Evolutionary conservation across 2,888 invertebrate species (phyloP).

Genomic region (Apeira syringaria): DNA sequence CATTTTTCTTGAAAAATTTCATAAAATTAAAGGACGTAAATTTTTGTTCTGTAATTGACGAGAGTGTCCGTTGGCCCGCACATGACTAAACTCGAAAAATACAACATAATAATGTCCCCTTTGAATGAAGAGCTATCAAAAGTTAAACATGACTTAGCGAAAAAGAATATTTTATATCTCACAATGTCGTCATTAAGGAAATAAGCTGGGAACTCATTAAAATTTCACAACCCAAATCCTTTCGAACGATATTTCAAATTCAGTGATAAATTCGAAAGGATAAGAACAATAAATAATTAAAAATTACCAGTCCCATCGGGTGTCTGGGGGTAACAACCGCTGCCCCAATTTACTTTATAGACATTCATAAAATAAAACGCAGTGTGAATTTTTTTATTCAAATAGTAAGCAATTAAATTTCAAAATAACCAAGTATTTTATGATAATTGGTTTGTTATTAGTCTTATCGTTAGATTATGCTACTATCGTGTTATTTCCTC

Average conservation of each 20-base stretch:
- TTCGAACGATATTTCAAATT: slow-evolving; percentile 5
- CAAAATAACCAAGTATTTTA: slow-evolving; percentile 5
- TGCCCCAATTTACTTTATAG: slow-evolving; percentile 8
- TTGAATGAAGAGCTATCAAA: not conserved
- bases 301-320: slow-evolving; percentile 7
- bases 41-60: too few species aligned
- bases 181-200: not conserved
- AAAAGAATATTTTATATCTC: not conserved
- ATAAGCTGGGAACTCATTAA: not conserved
- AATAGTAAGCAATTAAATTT: not conserved
- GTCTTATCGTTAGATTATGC: slow-evolving; percentile 21
- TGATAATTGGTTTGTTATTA: slow-evolving; percentile 17
- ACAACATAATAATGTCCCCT: too few species aligned
- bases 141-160: not conserved
- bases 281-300: slow-evolving; percentile 6
- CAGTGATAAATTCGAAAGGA: slow-evolving; percentile 1
- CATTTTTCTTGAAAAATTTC: too few species aligned
- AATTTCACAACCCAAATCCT: not conserved
- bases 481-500: slow-evolving; percentile 49
- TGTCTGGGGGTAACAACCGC: slow-evolving; percentile 2
- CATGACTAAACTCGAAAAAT: too few species aligned
- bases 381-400: slow-evolving; percentile 2
- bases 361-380: slow-evolving; percentile 4
- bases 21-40: too few species aligned
- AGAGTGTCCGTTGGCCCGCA: too few species aligned